Conservation (phyloP, 1,140 invertebrate species). For the Armadillidium nasatum region DNA sequence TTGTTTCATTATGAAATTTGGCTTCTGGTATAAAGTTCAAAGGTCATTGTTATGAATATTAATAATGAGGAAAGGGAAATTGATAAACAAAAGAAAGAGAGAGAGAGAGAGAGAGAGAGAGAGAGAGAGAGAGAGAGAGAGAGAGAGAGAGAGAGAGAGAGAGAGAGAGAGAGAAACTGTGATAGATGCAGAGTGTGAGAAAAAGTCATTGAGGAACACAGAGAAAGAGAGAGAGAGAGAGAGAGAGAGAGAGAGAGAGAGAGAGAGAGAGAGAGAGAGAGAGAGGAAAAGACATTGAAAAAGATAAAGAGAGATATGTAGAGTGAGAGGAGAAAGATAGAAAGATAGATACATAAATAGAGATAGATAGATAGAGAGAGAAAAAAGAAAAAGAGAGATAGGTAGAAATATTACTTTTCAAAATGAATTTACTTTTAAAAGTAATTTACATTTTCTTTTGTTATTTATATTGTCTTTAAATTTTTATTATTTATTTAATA, state of each 20-base stretch:
- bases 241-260: neutral
- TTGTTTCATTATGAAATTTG: too few relatives aligned
- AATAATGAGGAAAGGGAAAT: too few relatives aligned
- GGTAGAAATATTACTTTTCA: neutral
- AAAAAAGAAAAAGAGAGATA: neutral
- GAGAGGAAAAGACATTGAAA: neutral
- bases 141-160: neutral
- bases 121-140: neutral
- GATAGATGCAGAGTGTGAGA: too few relatives aligned
- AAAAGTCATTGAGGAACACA: too few relatives aligned
- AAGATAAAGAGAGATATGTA: too few relatives aligned
- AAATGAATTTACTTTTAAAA: neutral
- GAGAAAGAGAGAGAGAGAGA: neutral
- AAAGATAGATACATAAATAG: too few relatives aligned
- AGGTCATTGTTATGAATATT: too few relatives aligned
- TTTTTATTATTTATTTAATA: too few relatives aligned
- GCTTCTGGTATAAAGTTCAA: too few relatives aligned
- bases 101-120: neutral
- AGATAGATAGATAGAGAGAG: neutral
- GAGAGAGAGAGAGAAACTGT: too few relatives aligned
- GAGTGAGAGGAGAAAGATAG: neutral
- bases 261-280: neutral
- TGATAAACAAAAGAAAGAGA: neutral
- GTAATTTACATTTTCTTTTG: too few relatives aligned
- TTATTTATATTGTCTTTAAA: too few relatives aligned